These are phyloP conservation scores for Germaria angustata DNA, from an alignment of 2,888 invertebrate genomes.

Conservation along the genomic window DNA sequence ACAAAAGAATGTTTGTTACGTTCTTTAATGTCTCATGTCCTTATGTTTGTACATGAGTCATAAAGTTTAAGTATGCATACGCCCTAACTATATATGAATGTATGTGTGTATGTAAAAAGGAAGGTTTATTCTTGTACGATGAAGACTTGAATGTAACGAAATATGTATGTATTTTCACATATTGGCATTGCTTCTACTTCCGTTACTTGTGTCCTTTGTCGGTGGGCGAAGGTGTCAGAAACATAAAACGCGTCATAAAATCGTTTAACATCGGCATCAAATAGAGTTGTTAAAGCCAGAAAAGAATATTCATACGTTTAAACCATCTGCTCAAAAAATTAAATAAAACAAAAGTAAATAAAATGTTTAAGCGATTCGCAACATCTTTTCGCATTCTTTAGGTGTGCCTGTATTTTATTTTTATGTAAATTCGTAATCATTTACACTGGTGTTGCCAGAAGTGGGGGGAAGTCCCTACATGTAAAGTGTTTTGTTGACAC, in stretches of 20 bases:
- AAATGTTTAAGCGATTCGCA: conserved; percentile 26
- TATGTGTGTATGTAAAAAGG: background rate
- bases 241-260: conserved; percentile 55
- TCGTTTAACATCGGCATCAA: conserved; percentile 41
- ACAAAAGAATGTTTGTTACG: background rate
- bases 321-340: background rate
- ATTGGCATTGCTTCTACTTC: background rate
- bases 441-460: no score
- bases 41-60: background rate
- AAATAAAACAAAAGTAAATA: conserved; percentile 12
- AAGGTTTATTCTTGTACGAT: background rate
- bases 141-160: conserved; percentile 2
- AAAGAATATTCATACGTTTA: background rate
- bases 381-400: background rate
- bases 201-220: background rate
- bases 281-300: conserved; percentile 36
- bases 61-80: background rate
- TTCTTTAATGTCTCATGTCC: background rate
- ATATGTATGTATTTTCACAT: conserved; percentile 28
- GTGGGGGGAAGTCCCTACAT: no score
- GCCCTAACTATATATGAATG: background rate
- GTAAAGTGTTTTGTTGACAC: no score
- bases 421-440: background rate
- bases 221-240: conserved; percentile 48
- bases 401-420: background rate